Percentiles rank a stretch among this genome's conserved stretches.
These are phyloP conservation scores for Ernsta delagoae DNA, from an alignment of 2,888 invertebrate species.

Conservation along the genomic window DNA sequence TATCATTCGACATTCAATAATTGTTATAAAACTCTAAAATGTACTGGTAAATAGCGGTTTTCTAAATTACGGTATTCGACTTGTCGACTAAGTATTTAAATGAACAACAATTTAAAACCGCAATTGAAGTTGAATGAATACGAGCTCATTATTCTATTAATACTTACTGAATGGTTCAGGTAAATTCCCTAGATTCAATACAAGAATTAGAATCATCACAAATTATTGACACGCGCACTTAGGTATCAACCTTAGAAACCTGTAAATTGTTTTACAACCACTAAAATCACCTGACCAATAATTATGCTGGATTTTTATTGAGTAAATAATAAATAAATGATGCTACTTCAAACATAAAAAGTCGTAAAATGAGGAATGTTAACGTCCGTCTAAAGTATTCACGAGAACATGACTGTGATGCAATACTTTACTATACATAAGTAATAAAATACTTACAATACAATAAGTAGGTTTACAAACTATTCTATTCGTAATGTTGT, in stretches of 20 bases:
- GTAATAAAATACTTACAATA: neutral
- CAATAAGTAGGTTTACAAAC: no score
- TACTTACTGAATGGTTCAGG: neutral
- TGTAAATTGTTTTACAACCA: slow-evolving; percentile 24
- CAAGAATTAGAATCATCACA: neutral
- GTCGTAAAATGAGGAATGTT: slow-evolving; percentile 34
- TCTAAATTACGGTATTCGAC: no score
- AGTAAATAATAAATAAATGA: slow-evolving; percentile 34
- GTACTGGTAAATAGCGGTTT: no score
- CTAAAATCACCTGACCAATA: slow-evolving; percentile 24
- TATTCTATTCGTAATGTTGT: no score
- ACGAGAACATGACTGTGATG: slow-evolving; percentile 20
- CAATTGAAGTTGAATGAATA: no score
- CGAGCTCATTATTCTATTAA: no score
- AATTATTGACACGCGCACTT: slow-evolving; percentile 3
- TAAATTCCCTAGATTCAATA: slow-evolving; percentile 19
- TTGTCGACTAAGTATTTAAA: no score
- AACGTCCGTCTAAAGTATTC: slow-evolving; percentile 18
- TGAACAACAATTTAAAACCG: no score
- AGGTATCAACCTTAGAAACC: slow-evolving; percentile 8
- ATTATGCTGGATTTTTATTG: slow-evolving; percentile 32
- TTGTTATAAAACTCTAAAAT: no score
- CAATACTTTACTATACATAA: slow-evolving; percentile 19
- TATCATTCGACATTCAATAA: no score
- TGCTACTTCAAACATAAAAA: slow-evolving; percentile 34